Evolutionary conservation across 2,888 invertebrate genomes (phyloP), one percentile per base, ranked within the genome.

Genomic region (Synanthedon tipuliformis): DNA sequence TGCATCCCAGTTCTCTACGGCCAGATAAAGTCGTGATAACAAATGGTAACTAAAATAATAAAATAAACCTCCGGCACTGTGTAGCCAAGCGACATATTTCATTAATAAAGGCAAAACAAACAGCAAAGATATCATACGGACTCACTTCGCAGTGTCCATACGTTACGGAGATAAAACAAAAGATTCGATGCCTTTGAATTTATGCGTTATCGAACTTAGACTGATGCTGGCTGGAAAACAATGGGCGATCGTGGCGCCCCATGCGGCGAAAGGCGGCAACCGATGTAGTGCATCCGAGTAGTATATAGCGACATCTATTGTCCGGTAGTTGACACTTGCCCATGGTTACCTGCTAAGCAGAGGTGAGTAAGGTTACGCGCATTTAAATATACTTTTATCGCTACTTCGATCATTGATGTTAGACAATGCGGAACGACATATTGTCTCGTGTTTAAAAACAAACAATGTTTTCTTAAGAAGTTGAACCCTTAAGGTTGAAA

Each of bases 1-100:
- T 75, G 74, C 79, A 78, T 78, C 80, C 75, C 75, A 76, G 74
- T 78, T 74, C 81, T 79, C 61, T 59, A 80, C 77, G 68, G 69
- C 74, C 5, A 83, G 86, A 86, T 86, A 85, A 84, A 86, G 80
- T 85, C 86, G 84, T 87, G 85, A 87, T 85, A 87, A 87, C 83
- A 81, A 85, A 86, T 85, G 83, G 82, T 84, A 82, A 86, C 84
- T 85, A 84, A 86, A 85, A 85, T 84, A 86, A 86, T 82, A 86
- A 84, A 85, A 86, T 83, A 83, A 83, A 69, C 78, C 71, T 65
- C 71, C 50, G 64, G 70, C 70, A 56, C 60, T 72, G 75, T 74
- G 71, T 67, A 69, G 72, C 75, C 23, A 73, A 82, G 83, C 84
- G 85, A 85, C 85, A 86, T 87, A 87, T 87, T 87, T 86, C 84